Evolutionary conservation across 2,113 vertebrate genomes (phyloP).

Genomic region (Microcebus tavaratra): DNA sequence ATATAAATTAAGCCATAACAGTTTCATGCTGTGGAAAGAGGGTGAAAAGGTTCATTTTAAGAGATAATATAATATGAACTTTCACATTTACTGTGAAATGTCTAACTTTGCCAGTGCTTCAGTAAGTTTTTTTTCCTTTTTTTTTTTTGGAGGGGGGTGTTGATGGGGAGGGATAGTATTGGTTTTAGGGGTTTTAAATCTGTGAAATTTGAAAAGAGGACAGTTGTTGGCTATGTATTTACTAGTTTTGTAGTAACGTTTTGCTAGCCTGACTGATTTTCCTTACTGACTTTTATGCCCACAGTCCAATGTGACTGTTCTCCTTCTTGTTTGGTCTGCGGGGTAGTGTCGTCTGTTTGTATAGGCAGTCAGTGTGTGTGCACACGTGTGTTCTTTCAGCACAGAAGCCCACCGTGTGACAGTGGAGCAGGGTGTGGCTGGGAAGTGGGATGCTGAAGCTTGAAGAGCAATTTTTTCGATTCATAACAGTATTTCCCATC

Average conservation of each 20-base stretch:
- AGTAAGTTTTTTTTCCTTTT: conserved; percentile 66
- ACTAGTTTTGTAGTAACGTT: conserved; percentile 88
- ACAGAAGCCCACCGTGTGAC: conserved; percentile 84
- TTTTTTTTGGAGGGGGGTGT: conserved; percentile 15
- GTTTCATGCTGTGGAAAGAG: conserved; percentile 87
- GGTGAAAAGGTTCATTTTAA: conserved; percentile 87
- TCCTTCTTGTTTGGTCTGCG: conserved; percentile 79
- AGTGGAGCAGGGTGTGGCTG: conserved; percentile 81
- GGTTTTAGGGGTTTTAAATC: conserved; percentile 72
- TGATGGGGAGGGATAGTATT: conserved; percentile 47
- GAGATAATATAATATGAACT: conserved; percentile 88
- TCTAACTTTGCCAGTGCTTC: conserved; percentile 86
- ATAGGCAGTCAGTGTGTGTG: conserved; percentile 72
- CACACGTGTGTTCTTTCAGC: conserved; percentile 80
- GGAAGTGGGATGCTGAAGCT: conserved; percentile 87
- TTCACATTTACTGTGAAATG: conserved; percentile 87
- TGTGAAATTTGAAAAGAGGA: conserved; percentile 76
- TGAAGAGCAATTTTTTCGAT: conserved; percentile 85
- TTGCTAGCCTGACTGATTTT: conserved; percentile 85
- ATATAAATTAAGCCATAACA: conserved; percentile 90
- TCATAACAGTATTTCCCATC: conserved; percentile 89
- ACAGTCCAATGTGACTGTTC: conserved; percentile 77
- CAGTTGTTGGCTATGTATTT: conserved; percentile 87
- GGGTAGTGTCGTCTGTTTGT: conserved; percentile 81
- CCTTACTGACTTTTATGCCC: conserved; percentile 82